Evolutionary conservation across 2,113 vertebrate genomes (phyloP), one percentile per base, ranked within the genome.

Genomic region (Romanogobio albipinnatus): DNA sequence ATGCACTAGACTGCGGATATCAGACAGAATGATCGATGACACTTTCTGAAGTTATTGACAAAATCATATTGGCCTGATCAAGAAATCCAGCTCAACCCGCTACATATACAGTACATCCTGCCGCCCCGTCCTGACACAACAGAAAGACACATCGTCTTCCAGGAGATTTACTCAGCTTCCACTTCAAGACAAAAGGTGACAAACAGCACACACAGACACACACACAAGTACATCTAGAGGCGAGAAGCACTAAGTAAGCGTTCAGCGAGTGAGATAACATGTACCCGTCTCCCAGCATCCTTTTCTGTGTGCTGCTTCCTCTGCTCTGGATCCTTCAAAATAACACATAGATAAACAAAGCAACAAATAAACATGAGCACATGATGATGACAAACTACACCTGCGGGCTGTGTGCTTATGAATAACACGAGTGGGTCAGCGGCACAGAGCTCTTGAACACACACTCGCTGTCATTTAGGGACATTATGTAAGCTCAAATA

Each of bases 301-400:
- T 22, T 19, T 17, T 90, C 87, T 85, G 76, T 85, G 86, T 90
- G 91, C 84, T 88, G 76, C 17, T 9, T 89, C 88, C 88, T 91
- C 89, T 92, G 87, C 87, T 93, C 87, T 90, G 86, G 78, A 86
- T 93, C 90, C 90, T 89, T 92, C 68, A 93, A 94, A 95, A 94
- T 83, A 92, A 86, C 62, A 70, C 66, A 70, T 9, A 70, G 66
- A 70, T 9, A 70, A 70, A 70, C 66, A 70, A 11, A 70, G 66
- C 76, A 45, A 47, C 73, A 82, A 43, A 61, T 81, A 93, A 90
- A 90, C 85, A 92, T 87, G 75, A 91, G 90, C 80, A 88, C 87
- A 87, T 66, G 45, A 58, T 66, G 45, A 58, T 36, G 14, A 81
- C 85, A 80, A 80, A 81, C 51, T 58, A 84, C 70, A 64, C 77